A percentile compares a stretch with the other conserved stretches of the same genome.
Evolutionary conservation across 2,888 invertebrate species (phyloP).

Genomic region (Troilus luridus): DNA sequence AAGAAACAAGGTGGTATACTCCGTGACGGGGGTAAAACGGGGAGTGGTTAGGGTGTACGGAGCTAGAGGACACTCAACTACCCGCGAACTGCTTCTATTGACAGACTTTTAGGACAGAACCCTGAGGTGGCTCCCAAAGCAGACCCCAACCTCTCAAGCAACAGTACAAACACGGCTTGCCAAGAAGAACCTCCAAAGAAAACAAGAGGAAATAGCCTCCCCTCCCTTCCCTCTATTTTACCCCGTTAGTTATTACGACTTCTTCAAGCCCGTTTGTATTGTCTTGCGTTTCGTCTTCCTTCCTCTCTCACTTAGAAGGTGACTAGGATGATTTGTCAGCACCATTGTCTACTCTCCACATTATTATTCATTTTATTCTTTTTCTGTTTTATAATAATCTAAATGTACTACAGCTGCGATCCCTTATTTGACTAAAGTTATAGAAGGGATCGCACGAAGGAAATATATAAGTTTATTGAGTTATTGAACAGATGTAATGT

Average conservation of each 20-base stretch:
- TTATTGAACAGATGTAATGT: too few species aligned
- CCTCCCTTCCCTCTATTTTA: conserved; percentile 32
- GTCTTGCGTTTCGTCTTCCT: neutral
- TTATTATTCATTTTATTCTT: too few species aligned
- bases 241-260: conserved; percentile 34
- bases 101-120: conserved; percentile 34
- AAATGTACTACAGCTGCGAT: too few species aligned
- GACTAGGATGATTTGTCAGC: neutral
- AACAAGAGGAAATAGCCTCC: conserved; percentile 16
- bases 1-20: neutral
- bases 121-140: conserved; percentile 15
- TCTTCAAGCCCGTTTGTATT: conserved; percentile 14
- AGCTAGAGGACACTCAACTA: neutral
- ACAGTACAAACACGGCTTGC: conserved; percentile 5
- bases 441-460: too few species aligned
- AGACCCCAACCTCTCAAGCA: neutral
- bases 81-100: conserved; percentile 28
- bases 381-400: too few species aligned
- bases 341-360: neutral
- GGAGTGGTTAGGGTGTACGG: neutral
- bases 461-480: too few species aligned
- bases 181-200: conserved; percentile 2
- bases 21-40: neutral
- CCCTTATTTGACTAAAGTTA: too few species aligned
- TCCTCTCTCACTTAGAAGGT: neutral